Conservation (phyloP, 2,888 invertebrate genomes). For the Papilio demoleus region DNA sequence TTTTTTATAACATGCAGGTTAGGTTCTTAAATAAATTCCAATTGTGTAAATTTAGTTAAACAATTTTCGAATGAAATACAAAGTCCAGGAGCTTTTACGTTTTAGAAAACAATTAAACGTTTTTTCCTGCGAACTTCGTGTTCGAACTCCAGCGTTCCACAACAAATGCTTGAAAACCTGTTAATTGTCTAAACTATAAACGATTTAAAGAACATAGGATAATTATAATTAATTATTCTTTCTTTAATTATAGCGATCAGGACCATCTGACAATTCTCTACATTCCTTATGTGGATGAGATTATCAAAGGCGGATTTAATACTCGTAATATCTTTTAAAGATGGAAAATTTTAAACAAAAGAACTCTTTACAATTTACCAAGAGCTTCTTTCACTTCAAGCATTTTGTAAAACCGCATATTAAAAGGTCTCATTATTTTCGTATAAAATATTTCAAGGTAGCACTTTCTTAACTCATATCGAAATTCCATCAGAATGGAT, state of each 20-base stretch:
- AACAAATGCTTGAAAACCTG: not conserved
- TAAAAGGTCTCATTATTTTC: slow-evolving; percentile 62
- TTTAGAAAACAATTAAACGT: not conserved
- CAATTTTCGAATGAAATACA: not conserved
- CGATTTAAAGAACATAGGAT: slow-evolving; percentile 3
- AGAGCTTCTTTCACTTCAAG: not conserved
- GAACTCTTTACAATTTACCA: not conserved
- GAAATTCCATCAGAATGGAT: slow-evolving; percentile 71
- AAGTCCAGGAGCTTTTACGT: slow-evolving; percentile 6
- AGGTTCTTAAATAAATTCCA: slow-evolving; percentile 2
- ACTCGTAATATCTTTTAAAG: not conserved
- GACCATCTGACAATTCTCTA: not conserved
- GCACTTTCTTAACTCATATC: slow-evolving; percentile 69
- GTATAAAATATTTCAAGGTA: slow-evolving; percentile 60
- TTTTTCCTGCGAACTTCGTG: not conserved
- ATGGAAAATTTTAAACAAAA: not conserved
- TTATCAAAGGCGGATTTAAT: too few species aligned
- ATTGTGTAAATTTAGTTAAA: not conserved
- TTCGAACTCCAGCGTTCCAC: not conserved
- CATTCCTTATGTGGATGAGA: not conserved
- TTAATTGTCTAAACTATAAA: not conserved
- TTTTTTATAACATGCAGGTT: slow-evolving; percentile 2
- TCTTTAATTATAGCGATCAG: too few species aligned
- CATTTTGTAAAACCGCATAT: not conserved
- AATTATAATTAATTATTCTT: too few species aligned